Conservation (phyloP, 2,888 invertebrate genomes). For the Eupithecia inturbata region DNA sequence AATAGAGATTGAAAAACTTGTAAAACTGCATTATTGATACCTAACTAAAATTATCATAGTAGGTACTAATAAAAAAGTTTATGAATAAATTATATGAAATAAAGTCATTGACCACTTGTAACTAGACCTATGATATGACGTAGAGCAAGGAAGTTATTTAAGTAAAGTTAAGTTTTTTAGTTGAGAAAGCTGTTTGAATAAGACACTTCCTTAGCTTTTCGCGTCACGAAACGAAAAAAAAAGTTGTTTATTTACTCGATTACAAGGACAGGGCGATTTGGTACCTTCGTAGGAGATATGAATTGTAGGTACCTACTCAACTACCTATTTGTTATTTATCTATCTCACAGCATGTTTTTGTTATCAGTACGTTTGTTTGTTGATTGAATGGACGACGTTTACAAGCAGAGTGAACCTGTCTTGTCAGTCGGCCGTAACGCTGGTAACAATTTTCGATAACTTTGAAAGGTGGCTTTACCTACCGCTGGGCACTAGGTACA, state of each 20-base stretch:
- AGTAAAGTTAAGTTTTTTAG: no score
- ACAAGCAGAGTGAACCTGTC: not conserved
- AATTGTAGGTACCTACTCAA: not conserved
- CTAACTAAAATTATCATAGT: not conserved
- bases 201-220: conserved; percentile 23
- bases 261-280: not conserved
- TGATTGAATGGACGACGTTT: conserved; percentile 9
- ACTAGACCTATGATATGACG: not conserved
- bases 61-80: not conserved
- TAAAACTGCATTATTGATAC: not conserved
- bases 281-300: not conserved
- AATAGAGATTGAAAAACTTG: not conserved
- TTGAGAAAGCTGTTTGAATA: conserved; percentile 19
- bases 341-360: conserved; percentile 1
- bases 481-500: conserved; percentile 15
- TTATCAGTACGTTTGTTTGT: conserved; percentile 1
- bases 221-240: conserved; percentile 23
- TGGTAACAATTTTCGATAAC: not conserved
- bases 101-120: conserved; percentile 9
- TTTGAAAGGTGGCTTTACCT: conserved; percentile 16
- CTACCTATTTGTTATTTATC: not conserved
- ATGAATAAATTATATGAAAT: not conserved
- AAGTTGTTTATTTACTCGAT: conserved; percentile 36
- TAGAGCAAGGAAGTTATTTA: not conserved
- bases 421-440: not conserved